These are phyloP conservation scores for Drosophila ezoana DNA, from an alignment of 2,888 invertebrate genomes.

Conservation along the genomic window DNA sequence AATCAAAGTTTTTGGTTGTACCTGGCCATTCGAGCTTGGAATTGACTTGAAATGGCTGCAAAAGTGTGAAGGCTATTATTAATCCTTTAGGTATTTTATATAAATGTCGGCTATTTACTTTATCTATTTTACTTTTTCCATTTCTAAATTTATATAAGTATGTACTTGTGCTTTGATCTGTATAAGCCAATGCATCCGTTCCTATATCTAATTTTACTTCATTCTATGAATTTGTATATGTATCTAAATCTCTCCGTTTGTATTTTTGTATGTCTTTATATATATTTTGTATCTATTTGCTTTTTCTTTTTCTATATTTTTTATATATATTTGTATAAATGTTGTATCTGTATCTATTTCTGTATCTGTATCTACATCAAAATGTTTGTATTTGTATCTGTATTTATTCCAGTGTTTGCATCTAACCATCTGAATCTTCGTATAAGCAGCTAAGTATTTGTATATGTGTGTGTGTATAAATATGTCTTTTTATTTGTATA, in stretches of 20 bases:
- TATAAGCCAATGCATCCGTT: too few species aligned
- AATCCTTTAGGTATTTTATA: background rate
- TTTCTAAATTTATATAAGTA: too few species aligned
- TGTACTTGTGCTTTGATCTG: too few species aligned
- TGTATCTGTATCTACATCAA: background rate
- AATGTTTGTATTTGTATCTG: background rate
- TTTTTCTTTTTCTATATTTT: background rate
- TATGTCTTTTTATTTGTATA: background rate
- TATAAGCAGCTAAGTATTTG: background rate
- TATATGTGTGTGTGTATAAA: background rate
- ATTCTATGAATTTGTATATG: background rate
- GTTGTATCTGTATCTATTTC: background rate
- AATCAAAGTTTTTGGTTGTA: conserved; percentile 17
- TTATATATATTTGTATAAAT: background rate
- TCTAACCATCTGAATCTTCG: background rate
- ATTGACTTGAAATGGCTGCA: background rate
- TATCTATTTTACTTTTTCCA: too few species aligned
- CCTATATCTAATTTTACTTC: too few species aligned
- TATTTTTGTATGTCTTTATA: background rate
- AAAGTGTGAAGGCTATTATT: background rate
- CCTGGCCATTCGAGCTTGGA: background rate
- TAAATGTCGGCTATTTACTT: too few species aligned
- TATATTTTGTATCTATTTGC: background rate
- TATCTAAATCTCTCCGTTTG: background rate
- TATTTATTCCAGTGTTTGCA: background rate